These are phyloP conservation scores for Ormyrus pomaceus DNA, from an alignment of 2,888 invertebrate genomes.

Conservation along the genomic window DNA sequence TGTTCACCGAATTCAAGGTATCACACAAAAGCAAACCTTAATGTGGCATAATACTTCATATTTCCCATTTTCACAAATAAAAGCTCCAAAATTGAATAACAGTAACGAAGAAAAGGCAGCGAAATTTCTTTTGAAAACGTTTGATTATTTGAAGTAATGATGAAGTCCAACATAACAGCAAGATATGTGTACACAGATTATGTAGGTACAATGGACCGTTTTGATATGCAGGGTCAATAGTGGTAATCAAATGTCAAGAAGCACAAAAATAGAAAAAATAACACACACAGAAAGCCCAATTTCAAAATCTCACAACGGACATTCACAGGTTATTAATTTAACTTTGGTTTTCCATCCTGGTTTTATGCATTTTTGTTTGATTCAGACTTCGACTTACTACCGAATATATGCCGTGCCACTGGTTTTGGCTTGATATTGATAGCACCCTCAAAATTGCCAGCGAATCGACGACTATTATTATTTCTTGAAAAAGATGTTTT, in stretches of 20 bases:
- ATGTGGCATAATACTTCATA: slow-evolving; percentile 37
- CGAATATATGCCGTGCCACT: slow-evolving; percentile 55
- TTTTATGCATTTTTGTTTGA: slow-evolving; percentile 49
- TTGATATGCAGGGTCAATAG: slow-evolving; percentile 32
- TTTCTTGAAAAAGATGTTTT: slow-evolving; percentile 25
- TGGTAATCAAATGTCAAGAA: slow-evolving; percentile 20
- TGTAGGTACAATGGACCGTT: slow-evolving; percentile 27
- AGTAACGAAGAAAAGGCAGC: neutral
- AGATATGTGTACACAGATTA: slow-evolving; percentile 41
- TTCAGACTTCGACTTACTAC: slow-evolving; percentile 55
- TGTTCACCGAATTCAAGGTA: slow-evolving; percentile 35
- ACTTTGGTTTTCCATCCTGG: slow-evolving; percentile 40
- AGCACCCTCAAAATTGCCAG: slow-evolving; percentile 55
- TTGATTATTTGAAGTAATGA: slow-evolving; percentile 45
- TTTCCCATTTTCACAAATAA: slow-evolving; percentile 36
- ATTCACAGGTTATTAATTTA: slow-evolving; percentile 46
- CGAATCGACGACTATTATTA: slow-evolving; percentile 44
- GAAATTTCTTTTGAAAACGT: too few relatives aligned
- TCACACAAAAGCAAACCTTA: slow-evolving; percentile 53
- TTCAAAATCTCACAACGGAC: slow-evolving; percentile 46
- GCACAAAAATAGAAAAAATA: slow-evolving; percentile 28
- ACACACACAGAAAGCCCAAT: slow-evolving; percentile 53
- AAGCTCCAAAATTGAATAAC: slow-evolving; percentile 37
- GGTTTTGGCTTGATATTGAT: slow-evolving; percentile 53
- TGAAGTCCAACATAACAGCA: slow-evolving; percentile 41